Evolutionary conservation across 2,113 vertebrate genomes (phyloP).

Genomic region (Rhegmatorhina hoffmannsi): DNA sequence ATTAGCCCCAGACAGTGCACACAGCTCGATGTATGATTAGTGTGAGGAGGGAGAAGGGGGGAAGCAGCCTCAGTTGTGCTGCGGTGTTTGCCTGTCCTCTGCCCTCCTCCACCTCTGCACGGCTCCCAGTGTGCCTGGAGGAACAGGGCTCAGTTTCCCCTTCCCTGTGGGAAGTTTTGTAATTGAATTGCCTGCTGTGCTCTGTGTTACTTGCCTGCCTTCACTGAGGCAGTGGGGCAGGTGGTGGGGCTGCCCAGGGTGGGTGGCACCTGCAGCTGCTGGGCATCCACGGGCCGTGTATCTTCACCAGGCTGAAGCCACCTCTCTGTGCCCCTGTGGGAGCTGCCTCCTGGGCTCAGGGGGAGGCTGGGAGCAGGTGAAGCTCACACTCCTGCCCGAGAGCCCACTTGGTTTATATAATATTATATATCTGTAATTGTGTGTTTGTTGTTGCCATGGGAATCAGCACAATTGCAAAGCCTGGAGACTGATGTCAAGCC

Average conservation of each 20-base stretch:
- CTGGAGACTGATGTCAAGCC: conserved; percentile 39
- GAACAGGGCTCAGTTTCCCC: not conserved
- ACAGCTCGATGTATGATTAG: not conserved
- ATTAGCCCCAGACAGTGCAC: conserved; percentile 58
- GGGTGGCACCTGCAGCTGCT: rapidly evolving
- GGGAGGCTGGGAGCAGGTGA: not conserved
- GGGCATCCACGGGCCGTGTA: rapidly evolving
- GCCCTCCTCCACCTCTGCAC: not conserved
- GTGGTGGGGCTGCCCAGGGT: rapidly evolving
- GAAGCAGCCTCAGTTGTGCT: not conserved
- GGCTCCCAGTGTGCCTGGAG: not conserved
- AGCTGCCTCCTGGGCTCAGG: not conserved
- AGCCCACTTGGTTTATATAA: conserved; percentile 38
- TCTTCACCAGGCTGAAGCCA: not conserved
- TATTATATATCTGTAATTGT: conserved; percentile 54
- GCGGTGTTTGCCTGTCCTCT: not conserved
- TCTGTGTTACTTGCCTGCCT: not conserved
- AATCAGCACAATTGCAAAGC: conserved; percentile 33
- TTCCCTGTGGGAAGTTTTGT: not conserved
- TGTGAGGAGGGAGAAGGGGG: not conserved
- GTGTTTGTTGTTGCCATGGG: conserved; percentile 67
- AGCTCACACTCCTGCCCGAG: not conserved
- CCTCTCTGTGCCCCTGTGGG: rapidly evolving
- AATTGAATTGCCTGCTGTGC: not conserved
- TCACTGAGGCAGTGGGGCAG: not conserved